Evolutionary conservation across 2,113 vertebrate species (phyloP).

Genomic region (Opisthocomus hoazin): DNA sequence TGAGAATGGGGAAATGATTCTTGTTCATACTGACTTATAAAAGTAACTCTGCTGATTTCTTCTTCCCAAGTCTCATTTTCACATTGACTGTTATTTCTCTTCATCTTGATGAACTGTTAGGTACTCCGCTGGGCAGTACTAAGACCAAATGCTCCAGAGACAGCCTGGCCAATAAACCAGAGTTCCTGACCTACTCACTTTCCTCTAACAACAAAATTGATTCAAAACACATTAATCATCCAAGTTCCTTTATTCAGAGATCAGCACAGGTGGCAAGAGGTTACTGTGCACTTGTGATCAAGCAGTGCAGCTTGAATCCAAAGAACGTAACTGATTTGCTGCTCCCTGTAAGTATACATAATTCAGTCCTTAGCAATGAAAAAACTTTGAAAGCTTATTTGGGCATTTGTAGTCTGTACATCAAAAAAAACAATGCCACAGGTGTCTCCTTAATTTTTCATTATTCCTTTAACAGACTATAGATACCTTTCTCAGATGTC

Average conservation of each 20-base stretch:
- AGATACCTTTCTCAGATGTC: neutral
- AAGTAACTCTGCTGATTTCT: neutral
- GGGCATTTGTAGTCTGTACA: neutral
- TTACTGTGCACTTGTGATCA: rapidly evolving
- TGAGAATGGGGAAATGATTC: neutral
- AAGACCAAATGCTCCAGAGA: neutral
- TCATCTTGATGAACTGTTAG: neutral
- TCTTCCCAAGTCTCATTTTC: neutral
- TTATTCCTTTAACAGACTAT: neutral
- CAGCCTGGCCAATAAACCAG: neutral
- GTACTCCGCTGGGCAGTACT: neutral
- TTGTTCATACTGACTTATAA: neutral
- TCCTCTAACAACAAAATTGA: neutral
- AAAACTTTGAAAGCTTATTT: neutral
- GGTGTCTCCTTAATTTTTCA: neutral
- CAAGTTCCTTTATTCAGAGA: neutral
- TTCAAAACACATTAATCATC: neutral
- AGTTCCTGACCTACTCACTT: neutral
- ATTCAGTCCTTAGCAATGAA: neutral
- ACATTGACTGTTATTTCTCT: neutral
- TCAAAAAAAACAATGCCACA: neutral
- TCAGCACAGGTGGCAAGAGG: neutral
- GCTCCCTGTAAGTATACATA: neutral
- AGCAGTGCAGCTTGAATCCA: neutral
- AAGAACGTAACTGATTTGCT: neutral